These are phyloP conservation scores for Eurytoma californica DNA, from an alignment of 2,888 invertebrate genomes.

Conservation along the genomic window DNA sequence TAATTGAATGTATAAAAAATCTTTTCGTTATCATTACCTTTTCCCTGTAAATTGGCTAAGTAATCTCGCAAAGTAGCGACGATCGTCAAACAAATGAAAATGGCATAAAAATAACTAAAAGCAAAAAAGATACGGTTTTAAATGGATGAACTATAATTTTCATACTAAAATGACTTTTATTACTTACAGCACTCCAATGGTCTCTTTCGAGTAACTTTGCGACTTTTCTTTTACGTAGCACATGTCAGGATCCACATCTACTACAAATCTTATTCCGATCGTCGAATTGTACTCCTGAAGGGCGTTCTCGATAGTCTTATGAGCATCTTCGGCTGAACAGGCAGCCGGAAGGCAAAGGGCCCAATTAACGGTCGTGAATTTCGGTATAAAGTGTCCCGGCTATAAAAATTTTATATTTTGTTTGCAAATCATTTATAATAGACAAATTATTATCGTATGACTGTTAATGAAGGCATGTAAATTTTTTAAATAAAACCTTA, in stretches of 20 bases:
- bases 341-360: constrained; percentile 82
- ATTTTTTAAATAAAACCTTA: no score
- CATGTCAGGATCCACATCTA: constrained; percentile 79
- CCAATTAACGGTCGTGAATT: constrained; percentile 84
- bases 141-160: no score
- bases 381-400: constrained; percentile 85
- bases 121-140: constrained; percentile 12
- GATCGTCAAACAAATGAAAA: constrained; percentile 68
- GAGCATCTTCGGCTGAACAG: constrained; percentile 80
- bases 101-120: constrained; percentile 71
- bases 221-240: constrained; percentile 77
- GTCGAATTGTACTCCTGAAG: constrained; percentile 79
- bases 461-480: no score
- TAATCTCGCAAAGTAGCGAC: constrained; percentile 70
- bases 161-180: background rate
- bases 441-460: no score
- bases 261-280: constrained; percentile 78
- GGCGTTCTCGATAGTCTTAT: constrained; percentile 78
- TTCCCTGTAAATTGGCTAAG: constrained; percentile 63
- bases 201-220: constrained; percentile 73
- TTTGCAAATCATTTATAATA: no score
- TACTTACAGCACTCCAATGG: constrained; percentile 76
- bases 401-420: constrained; percentile 68
- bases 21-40: constrained; percentile 61
- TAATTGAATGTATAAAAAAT: background rate